Base-by-base conservation (phyloP, 2,113 vertebrate species). In the Dasypus novemcinctus region DNA sequence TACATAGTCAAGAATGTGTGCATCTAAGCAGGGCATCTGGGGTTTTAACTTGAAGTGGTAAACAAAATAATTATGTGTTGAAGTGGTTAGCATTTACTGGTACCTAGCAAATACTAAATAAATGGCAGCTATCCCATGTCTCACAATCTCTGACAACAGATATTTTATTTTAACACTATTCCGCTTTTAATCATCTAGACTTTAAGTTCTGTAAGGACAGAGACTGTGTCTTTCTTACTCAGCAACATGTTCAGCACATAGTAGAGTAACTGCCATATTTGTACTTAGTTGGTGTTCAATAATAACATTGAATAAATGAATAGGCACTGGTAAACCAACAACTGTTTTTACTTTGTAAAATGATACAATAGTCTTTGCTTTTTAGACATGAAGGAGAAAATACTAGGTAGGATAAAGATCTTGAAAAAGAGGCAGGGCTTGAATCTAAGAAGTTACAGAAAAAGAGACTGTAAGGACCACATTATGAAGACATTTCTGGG, bases 141-240 rank as follows among this genome's bases (percentile, higher is more conserved):
- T 74, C 38, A 82, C 38, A 23, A 95, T 90, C 36, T n/a, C 8
- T 46, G 43, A 59, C 11, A 52, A 66, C 41, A 82, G 49, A 84
- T 52, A 54, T 64, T 94, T 96, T 80, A 88, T 89, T 93, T 63
- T 81, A 76, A 69, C 76, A n/a, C 15, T 75, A 54, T 82, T 82
- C 31, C n/a, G 38, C 38, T 90, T 64, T 72, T 52, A 59, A 27
- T 36, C n/a, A 71, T 76, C 5, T 36, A 90, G 36, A 81, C 41
- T 21, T 72, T 90, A 69, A 90, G 63, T 36, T 49, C 25, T 31
- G 46, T 72, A 23, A 85, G 7, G 10, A 21, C n/a, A 74, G n/a
- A 27, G 59, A 52, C 49, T 74, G 13, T 64, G 43, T 20, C 41
- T 94, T 66, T 31, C 33, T 71, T 94, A 43, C 27, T 92, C 38